A percentile compares a stretch with the other conserved stretches of the same genome.
Conservation (phyloP, 2,888 invertebrate species). For the Philaethria dido region DNA sequence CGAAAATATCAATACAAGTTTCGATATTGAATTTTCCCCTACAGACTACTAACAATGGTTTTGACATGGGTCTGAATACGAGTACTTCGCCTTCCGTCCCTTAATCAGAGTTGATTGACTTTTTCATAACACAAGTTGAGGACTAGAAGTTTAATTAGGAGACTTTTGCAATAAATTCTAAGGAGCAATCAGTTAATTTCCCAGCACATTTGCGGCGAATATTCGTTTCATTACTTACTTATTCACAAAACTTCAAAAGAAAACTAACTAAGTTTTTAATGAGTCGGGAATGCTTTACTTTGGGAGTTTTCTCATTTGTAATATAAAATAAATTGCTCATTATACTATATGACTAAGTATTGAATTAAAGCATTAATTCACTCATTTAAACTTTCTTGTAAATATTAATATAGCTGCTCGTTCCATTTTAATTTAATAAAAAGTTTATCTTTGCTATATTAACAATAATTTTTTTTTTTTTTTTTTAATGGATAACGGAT, state of each 20-base stretch:
- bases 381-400: not conserved
- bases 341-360: not conserved
- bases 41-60: slow-evolving; percentile 62
- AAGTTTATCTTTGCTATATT: not conserved
- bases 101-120: slow-evolving; percentile 52
- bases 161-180: slow-evolving; percentile 52
- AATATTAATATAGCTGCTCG: not conserved
- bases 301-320: slow-evolving; percentile 8
- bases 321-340: not conserved
- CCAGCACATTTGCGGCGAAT: slow-evolving; percentile 30
- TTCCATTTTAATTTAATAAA: not conserved
- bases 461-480: too few species aligned
- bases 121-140: slow-evolving; percentile 53
- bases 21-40: slow-evolving; percentile 64
- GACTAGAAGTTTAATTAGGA: slow-evolving; percentile 54
- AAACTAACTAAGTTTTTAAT: slow-evolving; percentile 13
- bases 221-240: slow-evolving; percentile 34
- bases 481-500: too few species aligned
- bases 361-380: not conserved
- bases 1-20: slow-evolving; percentile 60
- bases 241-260: slow-evolving; percentile 16
- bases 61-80: slow-evolving; percentile 52
- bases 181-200: slow-evolving; percentile 34
- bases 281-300: slow-evolving; percentile 19
- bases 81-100: slow-evolving; percentile 38